These are phyloP conservation scores for Myiopsitta monachus DNA, from an alignment of 2,113 vertebrate species.

Conservation along the genomic window DNA sequence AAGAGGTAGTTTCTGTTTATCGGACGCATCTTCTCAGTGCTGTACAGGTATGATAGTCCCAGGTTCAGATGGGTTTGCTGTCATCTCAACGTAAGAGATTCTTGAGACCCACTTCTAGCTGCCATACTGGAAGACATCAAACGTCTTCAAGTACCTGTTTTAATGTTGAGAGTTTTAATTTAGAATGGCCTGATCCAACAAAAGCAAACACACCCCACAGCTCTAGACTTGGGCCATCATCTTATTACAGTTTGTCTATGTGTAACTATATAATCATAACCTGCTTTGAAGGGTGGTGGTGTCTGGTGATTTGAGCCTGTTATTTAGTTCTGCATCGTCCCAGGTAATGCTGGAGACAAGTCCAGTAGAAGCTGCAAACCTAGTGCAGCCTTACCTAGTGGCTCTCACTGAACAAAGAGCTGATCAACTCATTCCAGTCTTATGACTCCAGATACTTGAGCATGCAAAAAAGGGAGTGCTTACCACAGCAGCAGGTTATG, in stretches of 20 bases:
- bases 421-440: neutral
- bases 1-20: conserved; percentile 94
- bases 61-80: neutral
- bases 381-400: neutral
- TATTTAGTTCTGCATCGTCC: neutral
- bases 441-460: neutral
- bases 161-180: neutral
- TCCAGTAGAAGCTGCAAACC: neutral
- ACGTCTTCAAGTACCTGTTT: too few species aligned
- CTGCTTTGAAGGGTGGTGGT: neutral
- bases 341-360: neutral
- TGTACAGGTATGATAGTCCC: conserved; percentile 83
- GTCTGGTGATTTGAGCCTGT: neutral
- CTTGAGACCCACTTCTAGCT: neutral
- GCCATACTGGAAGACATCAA: neutral
- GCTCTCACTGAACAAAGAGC: neutral
- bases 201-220: neutral
- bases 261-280: neutral
- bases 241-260: neutral
- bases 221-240: neutral
- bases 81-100: neutral
- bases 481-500: neutral
- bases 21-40: conserved; percentile 96
- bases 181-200: neutral
- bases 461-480: neutral